Percentiles rank a stretch among this genome's conserved stretches.
Evolutionary conservation across 2,888 invertebrate genomes (phyloP).

Genomic region (Thymelicus acteon): DNA sequence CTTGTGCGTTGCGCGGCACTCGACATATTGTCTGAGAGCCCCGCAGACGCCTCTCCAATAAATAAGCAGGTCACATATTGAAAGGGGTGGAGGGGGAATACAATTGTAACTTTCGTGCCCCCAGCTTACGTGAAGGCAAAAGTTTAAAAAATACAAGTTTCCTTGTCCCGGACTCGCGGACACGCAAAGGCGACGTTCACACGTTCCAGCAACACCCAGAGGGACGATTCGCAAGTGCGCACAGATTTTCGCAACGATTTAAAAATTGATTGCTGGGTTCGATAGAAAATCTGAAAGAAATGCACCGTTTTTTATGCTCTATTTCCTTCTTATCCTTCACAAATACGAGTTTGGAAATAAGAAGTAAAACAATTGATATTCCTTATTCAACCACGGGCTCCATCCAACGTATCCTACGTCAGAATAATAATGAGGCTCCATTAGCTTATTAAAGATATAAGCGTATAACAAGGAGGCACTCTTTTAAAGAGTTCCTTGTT

Average conservation of each 20-base stretch:
- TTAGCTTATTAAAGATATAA: constrained; percentile 69
- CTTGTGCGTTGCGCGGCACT: constrained; percentile 70
- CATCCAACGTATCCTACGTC: constrained; percentile 63
- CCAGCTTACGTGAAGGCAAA: constrained; percentile 76
- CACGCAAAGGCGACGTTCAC: constrained; percentile 60
- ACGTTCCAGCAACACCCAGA: constrained; percentile 54
- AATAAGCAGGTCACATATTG: constrained; percentile 85
- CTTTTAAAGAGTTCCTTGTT: constrained; percentile 50
- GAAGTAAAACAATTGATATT: constrained; percentile 58
- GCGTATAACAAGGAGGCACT: constrained; percentile 69
- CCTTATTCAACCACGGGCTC: constrained; percentile 59
- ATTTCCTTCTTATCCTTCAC: constrained; percentile 18
- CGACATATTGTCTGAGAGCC: constrained; percentile 84
- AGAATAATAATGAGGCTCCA: constrained; percentile 77
- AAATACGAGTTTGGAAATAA: constrained; percentile 16
- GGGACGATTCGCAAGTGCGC: constrained; percentile 48
- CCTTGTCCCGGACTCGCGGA: constrained; percentile 53
- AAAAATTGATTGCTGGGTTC: constrained; percentile 30
- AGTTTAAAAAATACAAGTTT: constrained; percentile 84
- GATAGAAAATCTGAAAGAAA: constrained; percentile 15
- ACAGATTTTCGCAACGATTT: constrained; percentile 43
- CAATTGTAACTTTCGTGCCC: constrained; percentile 82
- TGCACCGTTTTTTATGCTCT: not conserved
- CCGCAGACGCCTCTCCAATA: constrained; percentile 80
- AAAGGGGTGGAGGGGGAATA: constrained; percentile 79